phyloP scores from a whole-genome alignment of 1,140 invertebrate genomes.

The Neoseiulus cucumeris region DNA sequence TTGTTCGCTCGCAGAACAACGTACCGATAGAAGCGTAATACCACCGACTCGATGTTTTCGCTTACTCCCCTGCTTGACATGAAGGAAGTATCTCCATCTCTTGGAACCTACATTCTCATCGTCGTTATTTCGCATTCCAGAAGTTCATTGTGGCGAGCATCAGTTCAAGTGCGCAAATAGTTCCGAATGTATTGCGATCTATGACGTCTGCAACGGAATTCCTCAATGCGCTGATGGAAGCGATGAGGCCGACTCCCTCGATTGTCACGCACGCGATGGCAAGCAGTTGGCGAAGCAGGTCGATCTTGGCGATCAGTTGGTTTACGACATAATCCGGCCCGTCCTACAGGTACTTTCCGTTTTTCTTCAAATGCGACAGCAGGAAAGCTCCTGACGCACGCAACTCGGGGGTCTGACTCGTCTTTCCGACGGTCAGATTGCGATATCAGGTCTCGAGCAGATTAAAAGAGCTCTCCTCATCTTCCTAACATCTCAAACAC shows the following conservation, averaged over 20 bases:
- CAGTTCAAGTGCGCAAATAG: conserved; percentile 67
- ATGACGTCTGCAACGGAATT: conserved; percentile 86
- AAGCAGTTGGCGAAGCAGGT: background rate
- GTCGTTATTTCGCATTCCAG: conserved; percentile 23
- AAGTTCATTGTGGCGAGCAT: conserved; percentile 39
- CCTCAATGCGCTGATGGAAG: conserved; percentile 76
- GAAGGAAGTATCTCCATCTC: no score
- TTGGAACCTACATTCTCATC: no score
- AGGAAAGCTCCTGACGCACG: no score
- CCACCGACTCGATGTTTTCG: no score
- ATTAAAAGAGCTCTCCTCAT: no score
- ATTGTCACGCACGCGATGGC: conserved; percentile 33
- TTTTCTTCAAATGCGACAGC: background rate
- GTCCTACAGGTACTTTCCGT: background rate
- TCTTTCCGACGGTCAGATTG: no score
- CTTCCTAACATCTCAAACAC: no score
- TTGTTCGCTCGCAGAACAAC: no score
- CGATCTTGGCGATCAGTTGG: background rate
- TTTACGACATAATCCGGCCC: background rate
- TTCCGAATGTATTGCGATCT: conserved; percentile 78
- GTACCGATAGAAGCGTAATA: no score
- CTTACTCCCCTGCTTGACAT: no score
- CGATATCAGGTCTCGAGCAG: no score
- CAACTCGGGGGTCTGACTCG: no score
- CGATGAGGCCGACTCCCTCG: conserved; percentile 60